Conservation (phyloP, 2,113 vertebrate species). For the Ivindomyrus marchei region DNA sequence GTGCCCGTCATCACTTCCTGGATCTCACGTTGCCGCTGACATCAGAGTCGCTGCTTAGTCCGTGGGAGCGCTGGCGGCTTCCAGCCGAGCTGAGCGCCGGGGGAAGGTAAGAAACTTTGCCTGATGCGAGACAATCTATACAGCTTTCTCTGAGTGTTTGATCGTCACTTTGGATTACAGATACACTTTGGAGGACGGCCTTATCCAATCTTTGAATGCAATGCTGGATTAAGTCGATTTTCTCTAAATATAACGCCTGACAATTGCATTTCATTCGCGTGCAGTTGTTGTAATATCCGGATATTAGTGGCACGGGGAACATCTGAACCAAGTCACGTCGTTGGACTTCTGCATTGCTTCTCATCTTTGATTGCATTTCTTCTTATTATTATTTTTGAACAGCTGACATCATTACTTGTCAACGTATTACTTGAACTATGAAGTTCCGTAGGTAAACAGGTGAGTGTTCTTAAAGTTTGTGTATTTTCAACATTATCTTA, state of each 20-base stretch:
- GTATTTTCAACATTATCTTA: not conserved
- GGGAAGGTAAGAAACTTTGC: slow-evolving; percentile 17
- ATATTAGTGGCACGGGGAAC: slow-evolving; percentile 8
- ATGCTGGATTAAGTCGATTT: slow-evolving; percentile 8
- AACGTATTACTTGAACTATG: not conserved
- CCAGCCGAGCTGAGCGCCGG: not conserved
- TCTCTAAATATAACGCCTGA: slow-evolving; percentile 8
- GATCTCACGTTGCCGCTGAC: slow-evolving; percentile 18
- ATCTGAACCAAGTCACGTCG: not conserved
- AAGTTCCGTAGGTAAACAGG: slow-evolving; percentile 19
- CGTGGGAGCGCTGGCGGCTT: slow-evolving; percentile 5
- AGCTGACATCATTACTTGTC: slow-evolving; percentile 1
- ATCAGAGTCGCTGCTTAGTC: slow-evolving; percentile 16
- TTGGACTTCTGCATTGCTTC: not conserved
- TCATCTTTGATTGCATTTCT: not conserved
- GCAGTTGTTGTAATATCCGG: slow-evolving; percentile 18
- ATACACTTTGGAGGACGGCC: not conserved
- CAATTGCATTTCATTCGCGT: slow-evolving; percentile 11
- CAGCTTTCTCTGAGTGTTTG: not conserved
- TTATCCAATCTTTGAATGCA: not conserved
- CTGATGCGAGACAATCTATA: not conserved
- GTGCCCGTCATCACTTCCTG: slow-evolving; percentile 18
- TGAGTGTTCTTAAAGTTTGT: not conserved
- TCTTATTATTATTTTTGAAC: not conserved
- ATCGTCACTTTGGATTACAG: not conserved